Evolutionary conservation across 2,797 vertebrate species (phyloP).

Genomic region (Dryobates pubescens): DNA sequence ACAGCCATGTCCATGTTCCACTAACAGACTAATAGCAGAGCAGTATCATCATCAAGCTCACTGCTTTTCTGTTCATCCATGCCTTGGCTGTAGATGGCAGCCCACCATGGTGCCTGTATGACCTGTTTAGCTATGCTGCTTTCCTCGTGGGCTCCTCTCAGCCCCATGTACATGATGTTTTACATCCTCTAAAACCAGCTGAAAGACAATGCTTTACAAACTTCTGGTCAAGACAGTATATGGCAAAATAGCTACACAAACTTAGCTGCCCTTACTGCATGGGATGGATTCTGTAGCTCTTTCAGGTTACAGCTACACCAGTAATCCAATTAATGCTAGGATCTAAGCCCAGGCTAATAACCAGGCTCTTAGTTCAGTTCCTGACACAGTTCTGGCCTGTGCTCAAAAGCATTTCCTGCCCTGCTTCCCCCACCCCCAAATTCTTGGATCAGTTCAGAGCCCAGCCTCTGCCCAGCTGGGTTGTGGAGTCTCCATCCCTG

Average conservation of each 20-base stretch:
- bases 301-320: background rate
- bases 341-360: background rate
- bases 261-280: background rate
- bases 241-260: background rate
- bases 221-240: background rate
- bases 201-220: background rate
- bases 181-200: background rate
- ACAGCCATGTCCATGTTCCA: background rate
- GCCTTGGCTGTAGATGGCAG: background rate
- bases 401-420: background rate
- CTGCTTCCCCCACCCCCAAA: fast-evolving
- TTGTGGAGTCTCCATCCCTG: no score
- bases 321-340: background rate
- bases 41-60: background rate
- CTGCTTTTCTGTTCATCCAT: background rate
- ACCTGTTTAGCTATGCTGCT: background rate
- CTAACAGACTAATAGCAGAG: background rate
- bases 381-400: background rate
- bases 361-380: background rate
- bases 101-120: background rate
- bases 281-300: background rate
- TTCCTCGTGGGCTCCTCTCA: background rate
- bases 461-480: background rate
- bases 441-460: background rate
- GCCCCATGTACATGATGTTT: no score